Percentiles rank a stretch among this genome's conserved stretches.
Evolutionary conservation across 1,140 invertebrate species (phyloP).

Genomic region (Drosophila saltans): DNA sequence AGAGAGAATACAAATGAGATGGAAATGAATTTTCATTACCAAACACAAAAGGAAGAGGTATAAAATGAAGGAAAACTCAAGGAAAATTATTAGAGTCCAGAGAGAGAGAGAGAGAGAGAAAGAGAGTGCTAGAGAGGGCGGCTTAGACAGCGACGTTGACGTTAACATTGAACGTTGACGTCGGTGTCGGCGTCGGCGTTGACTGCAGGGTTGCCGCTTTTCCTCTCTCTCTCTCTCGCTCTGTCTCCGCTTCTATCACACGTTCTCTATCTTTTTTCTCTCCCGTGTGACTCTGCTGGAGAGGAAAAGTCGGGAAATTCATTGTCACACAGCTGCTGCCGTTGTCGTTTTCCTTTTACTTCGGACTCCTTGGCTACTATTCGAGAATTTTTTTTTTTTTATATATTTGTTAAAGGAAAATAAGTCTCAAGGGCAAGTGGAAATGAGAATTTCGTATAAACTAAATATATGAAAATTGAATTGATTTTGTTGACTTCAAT

Average conservation of each 20-base stretch:
- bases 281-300: constrained; percentile 5
- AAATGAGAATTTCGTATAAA: background rate
- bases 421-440: constrained; percentile 21
- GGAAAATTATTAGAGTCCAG: constrained; percentile 33
- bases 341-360: constrained; percentile 14
- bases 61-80: constrained; percentile 39
- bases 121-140: background rate
- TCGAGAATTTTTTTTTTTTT: constrained; percentile 4
- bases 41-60: constrained; percentile 21
- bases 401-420: background rate
- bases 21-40: constrained; percentile 55
- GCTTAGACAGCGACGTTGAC: background rate
- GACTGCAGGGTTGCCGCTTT: background rate
- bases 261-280: background rate
- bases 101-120: background rate
- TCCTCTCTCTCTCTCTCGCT: background rate
- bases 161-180: background rate
- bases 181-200: background rate
- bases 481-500: background rate
- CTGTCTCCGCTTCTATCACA: background rate
- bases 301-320: constrained; percentile 49
- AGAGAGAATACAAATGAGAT: constrained; percentile 22
- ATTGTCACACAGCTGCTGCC: constrained; percentile 29
- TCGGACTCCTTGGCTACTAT: constrained; percentile 21
- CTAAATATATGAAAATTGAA: constrained; percentile 3